phyloP scores from a whole-genome alignment of 2,797 vertebrate species.

The Scolopax rusticola region DNA sequence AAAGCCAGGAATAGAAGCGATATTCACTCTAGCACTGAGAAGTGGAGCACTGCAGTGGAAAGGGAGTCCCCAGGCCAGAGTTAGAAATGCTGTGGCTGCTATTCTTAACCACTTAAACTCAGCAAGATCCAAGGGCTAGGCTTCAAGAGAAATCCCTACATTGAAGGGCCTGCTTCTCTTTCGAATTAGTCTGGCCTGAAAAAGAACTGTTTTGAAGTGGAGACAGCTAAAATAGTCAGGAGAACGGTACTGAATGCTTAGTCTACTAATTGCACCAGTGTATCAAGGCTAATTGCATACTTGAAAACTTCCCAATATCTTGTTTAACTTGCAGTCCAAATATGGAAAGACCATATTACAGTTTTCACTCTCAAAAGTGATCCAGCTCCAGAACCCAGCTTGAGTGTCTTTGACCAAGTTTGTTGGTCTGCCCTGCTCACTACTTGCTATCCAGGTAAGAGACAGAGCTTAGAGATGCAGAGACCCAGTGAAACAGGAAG shows the following conservation, averaged over 20 bases:
- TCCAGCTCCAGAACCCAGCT: not conserved
- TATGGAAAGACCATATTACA: not conserved
- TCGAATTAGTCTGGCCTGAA: not conserved
- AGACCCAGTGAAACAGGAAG: not conserved
- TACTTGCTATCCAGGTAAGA: not conserved
- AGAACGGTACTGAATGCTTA: not conserved
- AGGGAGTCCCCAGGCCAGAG: conserved; percentile 23
- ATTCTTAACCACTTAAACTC: not conserved
- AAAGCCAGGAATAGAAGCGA: not conserved
- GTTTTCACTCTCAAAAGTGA: not conserved
- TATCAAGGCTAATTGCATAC: not conserved
- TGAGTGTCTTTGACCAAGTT: not conserved
- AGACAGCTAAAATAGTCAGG: not conserved
- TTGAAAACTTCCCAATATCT: not conserved
- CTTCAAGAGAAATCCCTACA: not conserved
- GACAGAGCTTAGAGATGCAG: too few species aligned
- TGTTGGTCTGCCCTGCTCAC: not conserved
- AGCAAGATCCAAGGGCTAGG: not conserved
- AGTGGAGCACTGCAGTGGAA: not conserved
- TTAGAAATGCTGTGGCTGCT: not conserved
- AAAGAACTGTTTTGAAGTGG: not conserved
- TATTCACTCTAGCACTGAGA: not conserved
- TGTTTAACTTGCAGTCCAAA: accelerated
- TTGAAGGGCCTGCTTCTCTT: not conserved
- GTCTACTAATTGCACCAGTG: not conserved